These are phyloP conservation scores for Zootermopsis nevadensis DNA, from an alignment of 2,888 invertebrate species.

Conservation along the genomic window DNA sequence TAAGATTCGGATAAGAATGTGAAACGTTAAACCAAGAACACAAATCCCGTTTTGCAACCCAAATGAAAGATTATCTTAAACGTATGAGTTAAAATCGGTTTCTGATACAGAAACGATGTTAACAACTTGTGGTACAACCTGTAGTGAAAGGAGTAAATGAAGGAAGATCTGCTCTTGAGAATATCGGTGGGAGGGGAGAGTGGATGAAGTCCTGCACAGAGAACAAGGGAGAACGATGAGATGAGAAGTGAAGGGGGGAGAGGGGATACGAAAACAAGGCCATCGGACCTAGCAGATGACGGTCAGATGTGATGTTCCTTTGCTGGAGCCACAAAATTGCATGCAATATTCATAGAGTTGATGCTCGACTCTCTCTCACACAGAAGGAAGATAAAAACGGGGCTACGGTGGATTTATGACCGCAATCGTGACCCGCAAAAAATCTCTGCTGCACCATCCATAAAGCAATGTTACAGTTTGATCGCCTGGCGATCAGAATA, in stretches of 20 bases:
- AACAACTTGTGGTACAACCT: not conserved
- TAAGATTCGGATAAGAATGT: too few species aligned
- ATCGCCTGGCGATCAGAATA: not conserved
- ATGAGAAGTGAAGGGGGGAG: not conserved
- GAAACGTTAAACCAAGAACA: too few species aligned
- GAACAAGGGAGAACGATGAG: slow-evolving; percentile 3
- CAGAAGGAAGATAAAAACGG: not conserved
- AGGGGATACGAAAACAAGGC: slow-evolving; percentile 23
- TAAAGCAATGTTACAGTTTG: slow-evolving; percentile 23
- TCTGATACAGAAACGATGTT: not conserved
- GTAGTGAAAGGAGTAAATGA: slow-evolving; percentile 13
- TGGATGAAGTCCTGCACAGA: not conserved
- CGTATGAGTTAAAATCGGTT: too few species aligned
- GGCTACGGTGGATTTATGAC: slow-evolving; percentile 36
- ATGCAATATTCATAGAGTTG: slow-evolving; percentile 50
- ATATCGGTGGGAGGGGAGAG: not conserved
- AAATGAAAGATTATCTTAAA: too few species aligned
- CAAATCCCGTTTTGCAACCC: too few species aligned
- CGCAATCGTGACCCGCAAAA: slow-evolving; percentile 27
- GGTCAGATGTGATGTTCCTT: slow-evolving; percentile 43
- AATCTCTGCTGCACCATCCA: slow-evolving; percentile 29
- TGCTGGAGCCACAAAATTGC: slow-evolving; percentile 46
- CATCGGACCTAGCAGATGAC: slow-evolving; percentile 28
- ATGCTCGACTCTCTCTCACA: slow-evolving; percentile 31
- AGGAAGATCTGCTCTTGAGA: slow-evolving; percentile 8